phyloP scores from a whole-genome alignment of 1,140 invertebrate genomes.

The Apis cerana region DNA sequence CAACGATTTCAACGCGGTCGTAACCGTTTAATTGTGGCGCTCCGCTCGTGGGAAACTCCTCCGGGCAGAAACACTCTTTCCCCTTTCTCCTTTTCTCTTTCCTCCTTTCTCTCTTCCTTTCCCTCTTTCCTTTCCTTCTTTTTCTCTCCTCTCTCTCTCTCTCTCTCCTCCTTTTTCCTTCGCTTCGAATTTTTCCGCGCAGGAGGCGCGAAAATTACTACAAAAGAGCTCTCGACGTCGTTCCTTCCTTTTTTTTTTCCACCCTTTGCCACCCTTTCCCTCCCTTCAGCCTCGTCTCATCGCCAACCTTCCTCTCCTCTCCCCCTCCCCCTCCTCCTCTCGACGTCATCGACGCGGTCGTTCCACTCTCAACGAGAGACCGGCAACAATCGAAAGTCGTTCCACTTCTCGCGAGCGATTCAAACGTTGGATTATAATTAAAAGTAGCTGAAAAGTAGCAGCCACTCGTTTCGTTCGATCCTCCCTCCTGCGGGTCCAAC shows the following conservation, averaged over 20 bases:
- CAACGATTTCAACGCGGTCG: conserved; percentile 22
- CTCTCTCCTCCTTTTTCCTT: not conserved
- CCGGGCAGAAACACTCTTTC: conserved; percentile 24
- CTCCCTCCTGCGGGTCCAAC: not conserved
- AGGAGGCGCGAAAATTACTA: conserved; percentile 47
- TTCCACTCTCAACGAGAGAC: not conserved
- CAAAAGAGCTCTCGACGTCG: conserved; percentile 34
- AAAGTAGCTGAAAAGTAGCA: conserved; percentile 25
- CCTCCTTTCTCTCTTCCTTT: not conserved
- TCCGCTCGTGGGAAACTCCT: conserved; percentile 37
- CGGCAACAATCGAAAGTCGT: conserved; percentile 43
- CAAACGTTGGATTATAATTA: conserved; percentile 47
- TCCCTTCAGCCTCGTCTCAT: not conserved
- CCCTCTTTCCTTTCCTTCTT: not conserved
- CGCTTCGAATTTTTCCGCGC: conserved; percentile 46
- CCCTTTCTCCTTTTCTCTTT: not conserved
- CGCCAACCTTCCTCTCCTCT: not conserved
- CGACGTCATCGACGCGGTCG: not conserved
- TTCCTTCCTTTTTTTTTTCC: not conserved
- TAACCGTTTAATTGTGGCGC: conserved; percentile 38
- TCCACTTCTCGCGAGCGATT: conserved; percentile 41
- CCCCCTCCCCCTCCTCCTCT: not conserved
- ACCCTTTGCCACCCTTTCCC: not conserved
- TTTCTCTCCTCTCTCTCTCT: too few species aligned
- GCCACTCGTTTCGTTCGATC: conserved; percentile 29